phyloP scores from a whole-genome alignment of 2,888 invertebrate genomes.

The Sphecodes monilicornis region DNA sequence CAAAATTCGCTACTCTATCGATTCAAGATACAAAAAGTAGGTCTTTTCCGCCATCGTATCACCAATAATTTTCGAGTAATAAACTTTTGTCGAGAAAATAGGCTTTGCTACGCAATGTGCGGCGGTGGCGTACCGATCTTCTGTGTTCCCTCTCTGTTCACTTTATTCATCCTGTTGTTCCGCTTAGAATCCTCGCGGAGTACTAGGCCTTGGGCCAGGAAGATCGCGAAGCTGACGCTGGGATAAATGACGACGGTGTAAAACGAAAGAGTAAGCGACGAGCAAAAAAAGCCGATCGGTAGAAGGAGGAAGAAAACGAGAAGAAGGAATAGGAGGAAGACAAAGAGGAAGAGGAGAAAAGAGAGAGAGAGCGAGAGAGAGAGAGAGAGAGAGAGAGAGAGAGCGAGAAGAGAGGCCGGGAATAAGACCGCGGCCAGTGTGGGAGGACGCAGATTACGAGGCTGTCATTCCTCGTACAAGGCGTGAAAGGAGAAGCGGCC shows the following conservation, averaged over 20 bases:
- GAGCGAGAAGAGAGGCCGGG: conserved; percentile 15
- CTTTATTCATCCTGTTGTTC: not conserved
- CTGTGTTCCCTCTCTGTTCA: not conserved
- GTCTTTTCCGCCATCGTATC: too few species aligned
- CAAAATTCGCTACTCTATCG: too few species aligned
- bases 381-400: conserved; percentile 24
- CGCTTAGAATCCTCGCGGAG: conserved; percentile 3
- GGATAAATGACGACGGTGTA: conserved; percentile 73
- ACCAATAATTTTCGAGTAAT: too few species aligned
- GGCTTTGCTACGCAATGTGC: too few species aligned
- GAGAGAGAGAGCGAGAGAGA: conserved; percentile 27
- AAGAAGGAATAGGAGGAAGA: conserved; percentile 22
- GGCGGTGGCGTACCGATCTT: not conserved
- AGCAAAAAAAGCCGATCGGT: conserved; percentile 22
- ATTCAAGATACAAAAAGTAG: too few species aligned
- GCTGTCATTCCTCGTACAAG: conserved; percentile 76
- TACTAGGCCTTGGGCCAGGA: conserved; percentile 58
- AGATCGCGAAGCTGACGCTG: conserved; percentile 52
- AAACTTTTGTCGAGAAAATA: too few species aligned
- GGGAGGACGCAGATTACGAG: conserved; percentile 79
- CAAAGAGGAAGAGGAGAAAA: conserved; percentile 17
- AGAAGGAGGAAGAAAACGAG: conserved; percentile 17
- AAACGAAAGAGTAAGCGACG: conserved; percentile 22
- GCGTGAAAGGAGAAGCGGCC: conserved; percentile 74
- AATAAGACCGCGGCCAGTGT: conserved; percentile 63